These are phyloP conservation scores for Chondrilla cf. caribensis DNA, from an alignment of 37 sponge, comb jelly and placozoan species.

Conservation along the genomic window DNA sequence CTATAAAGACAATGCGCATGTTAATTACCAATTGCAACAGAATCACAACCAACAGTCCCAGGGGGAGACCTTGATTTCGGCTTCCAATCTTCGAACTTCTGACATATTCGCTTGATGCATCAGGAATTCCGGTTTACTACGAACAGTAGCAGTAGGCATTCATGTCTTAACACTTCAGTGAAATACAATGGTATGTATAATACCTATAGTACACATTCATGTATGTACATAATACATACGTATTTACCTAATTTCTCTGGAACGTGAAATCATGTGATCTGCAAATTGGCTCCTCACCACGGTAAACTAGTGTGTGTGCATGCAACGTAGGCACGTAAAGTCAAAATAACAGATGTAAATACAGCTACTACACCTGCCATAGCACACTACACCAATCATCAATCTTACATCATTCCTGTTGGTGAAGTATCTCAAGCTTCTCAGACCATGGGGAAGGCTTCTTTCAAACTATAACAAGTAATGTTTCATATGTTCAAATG, in stretches of 20 bases:
- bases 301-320: slow-evolving; percentile 29
- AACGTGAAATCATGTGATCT: slow-evolving; percentile 28
- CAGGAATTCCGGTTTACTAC: slow-evolving; percentile 31
- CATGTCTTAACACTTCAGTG: too few species aligned
- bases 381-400: too few species aligned
- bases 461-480: slow-evolving; percentile 23
- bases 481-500: too few species aligned
- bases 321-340: background rate
- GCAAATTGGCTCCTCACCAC: slow-evolving; percentile 37
- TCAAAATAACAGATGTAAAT: too few species aligned
- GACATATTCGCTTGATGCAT: background rate
- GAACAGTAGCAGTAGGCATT: too few species aligned
- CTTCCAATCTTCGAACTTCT: background rate
- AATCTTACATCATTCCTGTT: slow-evolving; percentile 20
- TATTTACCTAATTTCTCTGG: slow-evolving; percentile 29
- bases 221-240: too few species aligned
- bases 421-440: slow-evolving; percentile 30
- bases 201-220: too few species aligned
- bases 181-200: too few species aligned
- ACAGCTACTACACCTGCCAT: too few species aligned
- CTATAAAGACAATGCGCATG: too few species aligned
- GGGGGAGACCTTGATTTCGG: slow-evolving; percentile 20
- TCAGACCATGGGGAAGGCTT: background rate
- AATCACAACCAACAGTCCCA: too few species aligned
- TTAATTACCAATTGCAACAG: too few species aligned